Base-by-base conservation (phyloP, 1,140 invertebrate genomes). In the Brachionus calyciflorus region DNA sequence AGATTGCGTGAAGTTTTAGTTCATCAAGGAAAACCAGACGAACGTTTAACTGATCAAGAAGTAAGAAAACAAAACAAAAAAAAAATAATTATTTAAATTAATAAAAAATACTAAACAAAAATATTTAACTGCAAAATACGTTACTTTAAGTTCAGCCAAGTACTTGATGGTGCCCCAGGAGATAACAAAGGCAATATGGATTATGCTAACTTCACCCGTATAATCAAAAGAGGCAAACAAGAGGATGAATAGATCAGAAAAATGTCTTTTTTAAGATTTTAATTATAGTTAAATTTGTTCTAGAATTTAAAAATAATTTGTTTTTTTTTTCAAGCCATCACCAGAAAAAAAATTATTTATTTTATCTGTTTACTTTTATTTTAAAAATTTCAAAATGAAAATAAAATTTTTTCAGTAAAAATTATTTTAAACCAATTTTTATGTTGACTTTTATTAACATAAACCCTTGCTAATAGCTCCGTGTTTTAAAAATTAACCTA, bases 171-270 rank as follows among this genome's bases (percentile, higher is more conserved):
- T 51, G 69, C 69, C 19, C 46, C 46, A 75, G 30, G 33, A 0
- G 69, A 75, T 75, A 33, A 37, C 24, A 51, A 75, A 75, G 76
- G 76, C 14, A 60, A 44, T 17, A 48, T 77, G 30, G 55, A 77
- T 69, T 77, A 77, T 53, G 63, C 17, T 19, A 14, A 65, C 17
- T 77, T 77, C 33, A 44, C 57, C 33, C 24, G 63, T 21, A 48
- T 77, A 21, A 77, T 77, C 37, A 77, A 77, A 69, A 44, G 76
- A 46, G 76, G 76, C 10, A 65, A 63, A 40, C 55, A 77, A 65
- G 76, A 77, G n/a, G 69, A 75, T 33, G 69, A 75, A 75, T 75
- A 75, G 53, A 63, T 40, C 17, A 21, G 0, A 40, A 40, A 6
- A 40, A 19, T 37, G 10, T 40, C 9, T 28, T 17, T 63, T 55